Evolutionary conservation across 2,888 invertebrate species (phyloP).

Genomic region (Chorisops tibialis): DNA sequence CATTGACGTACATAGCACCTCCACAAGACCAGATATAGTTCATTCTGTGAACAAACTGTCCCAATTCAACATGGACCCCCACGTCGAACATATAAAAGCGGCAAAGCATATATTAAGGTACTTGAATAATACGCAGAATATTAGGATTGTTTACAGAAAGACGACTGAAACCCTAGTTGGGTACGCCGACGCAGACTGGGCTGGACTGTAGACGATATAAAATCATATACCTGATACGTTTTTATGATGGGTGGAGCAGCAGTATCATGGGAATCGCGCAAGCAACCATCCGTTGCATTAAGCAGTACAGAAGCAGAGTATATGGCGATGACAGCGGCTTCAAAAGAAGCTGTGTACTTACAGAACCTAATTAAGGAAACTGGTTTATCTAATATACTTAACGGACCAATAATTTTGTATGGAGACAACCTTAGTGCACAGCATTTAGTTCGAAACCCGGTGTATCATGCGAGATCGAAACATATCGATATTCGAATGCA

Average conservation of each 20-base stretch:
- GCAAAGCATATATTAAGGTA: constrained; percentile 35
- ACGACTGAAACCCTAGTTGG: constrained; percentile 28
- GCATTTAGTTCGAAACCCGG: constrained; percentile 29
- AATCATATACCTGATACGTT: constrained; percentile 32
- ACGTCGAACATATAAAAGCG: constrained; percentile 29
- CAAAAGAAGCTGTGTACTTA: constrained; percentile 27
- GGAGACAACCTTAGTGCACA: constrained; percentile 30
- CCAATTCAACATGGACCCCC: constrained; percentile 31
- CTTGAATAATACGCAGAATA: constrained; percentile 30
- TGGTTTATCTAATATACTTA: background rate
- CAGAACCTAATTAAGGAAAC: constrained; percentile 19
- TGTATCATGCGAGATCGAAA: constrained; percentile 30
- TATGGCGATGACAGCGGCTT: constrained; percentile 31
- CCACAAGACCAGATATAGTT: constrained; percentile 29
- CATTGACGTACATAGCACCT: constrained; percentile 10
- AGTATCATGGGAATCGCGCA: constrained; percentile 30
- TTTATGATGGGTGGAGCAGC: constrained; percentile 29
- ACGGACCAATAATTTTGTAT: constrained; percentile 8
- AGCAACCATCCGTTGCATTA: constrained; percentile 32
- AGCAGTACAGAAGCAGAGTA: too few relatives aligned
- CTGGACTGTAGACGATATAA: constrained; percentile 29
- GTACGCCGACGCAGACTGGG: constrained; percentile 36
- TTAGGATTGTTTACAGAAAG: constrained; percentile 30
- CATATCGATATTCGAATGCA: constrained; percentile 32
- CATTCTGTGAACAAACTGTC: constrained; percentile 26